A percentile compares a stretch with the other conserved stretches of the same genome.
phyloP scores from a whole-genome alignment of 1,140 invertebrate species.

The Caerostris extrusa region DNA sequence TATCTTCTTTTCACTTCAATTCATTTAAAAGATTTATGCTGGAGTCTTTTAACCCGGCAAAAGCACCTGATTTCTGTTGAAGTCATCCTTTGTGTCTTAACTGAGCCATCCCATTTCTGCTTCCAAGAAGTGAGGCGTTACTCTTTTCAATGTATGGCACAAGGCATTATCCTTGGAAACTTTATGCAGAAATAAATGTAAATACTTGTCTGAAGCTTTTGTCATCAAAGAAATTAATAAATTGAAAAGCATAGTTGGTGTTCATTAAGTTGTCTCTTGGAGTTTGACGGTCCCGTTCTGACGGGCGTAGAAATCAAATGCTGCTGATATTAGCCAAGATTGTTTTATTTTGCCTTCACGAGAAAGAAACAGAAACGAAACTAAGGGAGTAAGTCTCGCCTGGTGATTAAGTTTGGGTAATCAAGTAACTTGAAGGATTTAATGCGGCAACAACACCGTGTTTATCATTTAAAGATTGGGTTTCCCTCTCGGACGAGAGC shows the following conservation, averaged over 20 bases:
- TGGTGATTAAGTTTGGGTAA: not conserved
- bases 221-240: not conserved
- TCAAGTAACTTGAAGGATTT: not conserved
- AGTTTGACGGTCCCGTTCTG: not conserved
- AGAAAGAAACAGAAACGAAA: not conserved
- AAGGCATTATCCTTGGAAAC: not conserved
- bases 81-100: too few species aligned
- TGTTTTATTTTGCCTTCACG: not conserved
- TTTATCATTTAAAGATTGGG: too few species aligned
- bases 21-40: too few species aligned
- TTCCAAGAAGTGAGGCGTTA: too few species aligned
- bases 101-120: too few species aligned
- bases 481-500: not conserved
- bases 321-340: not conserved
- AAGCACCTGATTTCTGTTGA: too few species aligned
- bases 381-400: not conserved
- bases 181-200: not conserved
- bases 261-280: not conserved
- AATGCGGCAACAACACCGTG: not conserved
- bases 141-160: too few species aligned
- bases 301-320: not conserved
- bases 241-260: not conserved
- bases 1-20: too few species aligned
- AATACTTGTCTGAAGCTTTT: not conserved
- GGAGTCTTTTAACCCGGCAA: too few species aligned